phyloP scores from a whole-genome alignment of 2,797 vertebrate species.

The Anguilla megastoma region DNA sequence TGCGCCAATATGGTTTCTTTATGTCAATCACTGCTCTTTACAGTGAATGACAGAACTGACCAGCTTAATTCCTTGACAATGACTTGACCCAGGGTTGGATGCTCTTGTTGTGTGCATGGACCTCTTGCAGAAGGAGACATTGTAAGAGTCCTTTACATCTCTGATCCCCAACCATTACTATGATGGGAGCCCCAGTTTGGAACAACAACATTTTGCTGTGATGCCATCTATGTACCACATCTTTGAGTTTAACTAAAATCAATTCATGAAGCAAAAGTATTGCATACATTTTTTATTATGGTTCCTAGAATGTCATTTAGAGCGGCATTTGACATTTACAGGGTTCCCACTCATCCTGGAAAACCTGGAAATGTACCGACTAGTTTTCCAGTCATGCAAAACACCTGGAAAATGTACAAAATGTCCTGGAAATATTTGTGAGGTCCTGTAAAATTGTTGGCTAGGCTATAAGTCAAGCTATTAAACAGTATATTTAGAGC shows the following conservation, averaged over 20 bases:
- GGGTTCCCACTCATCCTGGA: too few species aligned
- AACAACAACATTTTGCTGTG: not conserved
- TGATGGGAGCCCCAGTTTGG: not conserved
- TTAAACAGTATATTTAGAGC: too few species aligned
- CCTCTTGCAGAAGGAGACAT: constrained; percentile 81
- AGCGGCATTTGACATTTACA: not conserved
- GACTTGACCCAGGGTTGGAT: constrained; percentile 82
- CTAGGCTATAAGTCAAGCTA: too few species aligned
- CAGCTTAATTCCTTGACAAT: constrained; percentile 42
- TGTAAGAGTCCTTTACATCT: constrained; percentile 74
- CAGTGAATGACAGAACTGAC: not conserved
- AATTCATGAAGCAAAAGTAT: not conserved
- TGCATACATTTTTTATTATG: not conserved
- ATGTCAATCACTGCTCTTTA: not conserved
- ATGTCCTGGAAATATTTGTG: too few species aligned
- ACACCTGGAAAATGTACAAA: too few species aligned
- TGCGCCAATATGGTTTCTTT: not conserved
- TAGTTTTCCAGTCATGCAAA: too few species aligned
- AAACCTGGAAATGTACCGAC: too few species aligned
- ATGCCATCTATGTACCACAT: not conserved
- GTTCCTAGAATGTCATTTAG: not conserved
- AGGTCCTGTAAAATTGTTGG: too few species aligned
- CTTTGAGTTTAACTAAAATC: too few species aligned
- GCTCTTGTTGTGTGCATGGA: constrained; percentile 96
- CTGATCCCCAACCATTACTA: not conserved